These are phyloP conservation scores for Brachionus plicatilis DNA, from an alignment of 1,140 invertebrate genomes.

Conservation along the genomic window DNA sequence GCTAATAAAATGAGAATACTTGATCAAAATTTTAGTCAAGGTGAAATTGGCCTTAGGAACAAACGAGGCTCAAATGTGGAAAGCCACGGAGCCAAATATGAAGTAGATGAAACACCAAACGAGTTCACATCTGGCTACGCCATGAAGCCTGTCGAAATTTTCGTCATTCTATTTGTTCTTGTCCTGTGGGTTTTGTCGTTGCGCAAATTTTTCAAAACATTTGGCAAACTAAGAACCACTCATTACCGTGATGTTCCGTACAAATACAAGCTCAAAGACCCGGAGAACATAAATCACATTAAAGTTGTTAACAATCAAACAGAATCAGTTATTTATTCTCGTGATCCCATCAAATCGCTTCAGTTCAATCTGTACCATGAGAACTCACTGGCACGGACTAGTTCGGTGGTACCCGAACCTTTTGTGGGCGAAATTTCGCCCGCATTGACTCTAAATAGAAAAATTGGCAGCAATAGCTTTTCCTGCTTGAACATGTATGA, in stretches of 20 bases:
- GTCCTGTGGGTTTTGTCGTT: slow-evolving; percentile 17
- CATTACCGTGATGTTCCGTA: slow-evolving; percentile 31
- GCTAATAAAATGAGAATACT: background rate
- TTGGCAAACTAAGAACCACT: slow-evolving; percentile 34
- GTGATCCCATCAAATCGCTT: slow-evolving; percentile 24
- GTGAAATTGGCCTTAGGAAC: background rate
- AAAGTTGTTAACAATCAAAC: slow-evolving; percentile 22
- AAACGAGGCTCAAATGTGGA: background rate
- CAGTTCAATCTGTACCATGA: background rate
- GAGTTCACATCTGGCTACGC: slow-evolving; percentile 20
- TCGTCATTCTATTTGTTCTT: slow-evolving; percentile 3
- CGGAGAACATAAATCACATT: slow-evolving; percentile 2
- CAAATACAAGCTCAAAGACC: slow-evolving; percentile 38
- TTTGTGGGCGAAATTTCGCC: background rate
- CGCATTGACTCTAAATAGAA: background rate
- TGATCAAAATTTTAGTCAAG: background rate
- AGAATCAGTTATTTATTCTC: slow-evolving; percentile 20
- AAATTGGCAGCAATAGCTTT: background rate
- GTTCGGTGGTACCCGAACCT: background rate
- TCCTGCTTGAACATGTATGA: slow-evolving; percentile 20
- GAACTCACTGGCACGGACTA: background rate
- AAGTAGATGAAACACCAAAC: background rate
- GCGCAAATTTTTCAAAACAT: slow-evolving; percentile 10
- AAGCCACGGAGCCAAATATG: background rate
- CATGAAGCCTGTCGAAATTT: slow-evolving; percentile 24